Percentiles rank a stretch among this genome's conserved stretches.
Evolutionary conservation across 2,113 vertebrate genomes (phyloP).

Genomic region (Fulmarus glacialis): DNA sequence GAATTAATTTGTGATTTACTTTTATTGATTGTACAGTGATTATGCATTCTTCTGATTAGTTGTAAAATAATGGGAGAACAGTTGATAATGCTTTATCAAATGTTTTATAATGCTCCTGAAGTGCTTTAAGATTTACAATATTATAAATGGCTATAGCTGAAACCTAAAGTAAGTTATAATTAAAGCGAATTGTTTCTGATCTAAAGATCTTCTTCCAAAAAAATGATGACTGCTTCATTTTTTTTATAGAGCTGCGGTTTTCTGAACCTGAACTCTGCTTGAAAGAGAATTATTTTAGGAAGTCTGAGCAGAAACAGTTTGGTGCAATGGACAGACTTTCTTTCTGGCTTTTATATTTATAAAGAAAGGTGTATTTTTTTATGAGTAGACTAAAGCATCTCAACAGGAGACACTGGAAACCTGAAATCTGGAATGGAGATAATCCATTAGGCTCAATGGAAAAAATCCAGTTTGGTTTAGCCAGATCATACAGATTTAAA

Average conservation of each 20-base stretch:
- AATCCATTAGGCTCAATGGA: not conserved
- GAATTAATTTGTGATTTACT: not conserved
- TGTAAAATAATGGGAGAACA: not conserved
- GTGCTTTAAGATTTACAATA: not conserved
- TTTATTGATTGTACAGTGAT: not conserved
- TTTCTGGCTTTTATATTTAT: not conserved
- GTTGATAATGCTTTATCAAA: not conserved
- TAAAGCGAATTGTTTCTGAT: not conserved
- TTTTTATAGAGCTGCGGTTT: not conserved
- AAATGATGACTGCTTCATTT: not conserved
- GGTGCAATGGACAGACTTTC: not conserved
- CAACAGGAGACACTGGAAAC: not conserved
- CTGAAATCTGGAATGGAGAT: not conserved
- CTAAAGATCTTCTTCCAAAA: not conserved
- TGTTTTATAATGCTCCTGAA: not conserved
- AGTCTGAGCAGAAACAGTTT: not conserved
- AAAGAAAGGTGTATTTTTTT: not conserved
- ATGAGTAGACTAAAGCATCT: not conserved
- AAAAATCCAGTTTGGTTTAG: not conserved
- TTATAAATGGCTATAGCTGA: not conserved
- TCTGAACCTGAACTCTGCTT: not conserved
- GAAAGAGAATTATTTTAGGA: not conserved
- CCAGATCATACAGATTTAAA: not conserved
- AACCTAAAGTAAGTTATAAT: not conserved
- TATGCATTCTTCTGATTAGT: not conserved